Evolutionary conservation across 2,797 vertebrate genomes (phyloP).

Genomic region (Ambastaia sidthimunki): DNA sequence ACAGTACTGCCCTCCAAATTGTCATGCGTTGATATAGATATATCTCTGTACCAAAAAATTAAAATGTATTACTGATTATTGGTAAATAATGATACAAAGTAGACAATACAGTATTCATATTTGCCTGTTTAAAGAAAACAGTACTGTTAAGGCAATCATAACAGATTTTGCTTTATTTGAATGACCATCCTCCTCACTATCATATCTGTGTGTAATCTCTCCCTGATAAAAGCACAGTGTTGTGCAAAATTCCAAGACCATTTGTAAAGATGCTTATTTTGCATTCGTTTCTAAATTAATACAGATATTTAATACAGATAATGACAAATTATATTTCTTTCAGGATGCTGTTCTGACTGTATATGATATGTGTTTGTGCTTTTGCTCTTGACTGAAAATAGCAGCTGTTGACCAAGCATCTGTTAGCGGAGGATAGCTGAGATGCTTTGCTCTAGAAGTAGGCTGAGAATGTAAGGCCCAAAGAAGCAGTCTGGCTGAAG

Average conservation of each 20-base stretch:
- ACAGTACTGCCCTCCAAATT: too few species aligned
- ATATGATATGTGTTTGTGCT: neutral
- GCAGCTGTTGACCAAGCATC: conserved; percentile 67
- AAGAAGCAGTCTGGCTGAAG: neutral
- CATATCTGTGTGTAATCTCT: neutral
- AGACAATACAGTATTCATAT: too few species aligned
- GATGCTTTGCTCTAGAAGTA: conserved; percentile 27
- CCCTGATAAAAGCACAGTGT: neutral
- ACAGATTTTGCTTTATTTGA: too few species aligned
- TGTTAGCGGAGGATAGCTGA: conserved; percentile 46
- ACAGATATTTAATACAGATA: neutral
- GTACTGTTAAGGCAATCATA: too few species aligned
- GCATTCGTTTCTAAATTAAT: neutral
- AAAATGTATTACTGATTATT: too few species aligned
- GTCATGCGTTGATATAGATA: too few species aligned
- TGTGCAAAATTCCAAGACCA: neutral
- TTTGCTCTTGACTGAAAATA: conserved; percentile 66
- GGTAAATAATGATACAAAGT: too few species aligned
- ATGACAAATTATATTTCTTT: neutral
- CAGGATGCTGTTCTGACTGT: neutral
- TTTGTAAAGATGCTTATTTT: neutral
- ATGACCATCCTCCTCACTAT: conserved; percentile 12
- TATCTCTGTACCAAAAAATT: too few species aligned
- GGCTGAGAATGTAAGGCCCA: neutral
- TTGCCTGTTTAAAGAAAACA: too few species aligned